A percentile compares a stretch with the other conserved stretches of the same genome.
phyloP scores from a whole-genome alignment of 2,113 vertebrate species.

The Dryoscopus gambensis region DNA sequence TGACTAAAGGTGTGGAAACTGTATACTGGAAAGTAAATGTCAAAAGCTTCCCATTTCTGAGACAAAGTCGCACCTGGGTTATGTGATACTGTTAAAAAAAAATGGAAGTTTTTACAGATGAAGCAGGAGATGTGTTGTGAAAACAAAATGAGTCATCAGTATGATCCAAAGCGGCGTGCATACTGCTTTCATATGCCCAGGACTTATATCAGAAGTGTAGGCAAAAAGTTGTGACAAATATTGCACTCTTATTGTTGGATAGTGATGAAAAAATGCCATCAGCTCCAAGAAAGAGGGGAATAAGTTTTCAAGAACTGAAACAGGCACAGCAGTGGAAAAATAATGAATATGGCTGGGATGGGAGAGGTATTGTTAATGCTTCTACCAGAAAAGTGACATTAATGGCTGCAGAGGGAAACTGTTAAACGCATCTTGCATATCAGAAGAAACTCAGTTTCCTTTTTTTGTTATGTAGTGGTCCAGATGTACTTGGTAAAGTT shows the following conservation, averaged over 20 bases:
- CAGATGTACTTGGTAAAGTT: neutral
- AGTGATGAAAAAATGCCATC: neutral
- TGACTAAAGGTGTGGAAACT: neutral
- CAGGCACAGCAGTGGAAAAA: neutral
- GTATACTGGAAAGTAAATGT: neutral
- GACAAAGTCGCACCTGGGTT: conserved; percentile 5
- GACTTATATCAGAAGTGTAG: neutral
- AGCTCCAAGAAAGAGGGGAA: neutral
- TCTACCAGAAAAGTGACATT: neutral
- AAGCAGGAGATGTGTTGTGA: neutral
- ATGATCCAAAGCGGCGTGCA: neutral
- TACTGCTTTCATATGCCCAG: neutral
- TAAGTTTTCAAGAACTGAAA: neutral
- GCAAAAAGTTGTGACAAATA: neutral
- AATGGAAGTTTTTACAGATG: neutral
- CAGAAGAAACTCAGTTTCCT: neutral
- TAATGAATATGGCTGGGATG: neutral
- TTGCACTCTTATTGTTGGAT: neutral
- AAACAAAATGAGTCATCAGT: neutral
- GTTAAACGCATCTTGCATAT: neutral
- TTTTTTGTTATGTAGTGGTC: neutral
- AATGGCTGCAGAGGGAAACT: neutral
- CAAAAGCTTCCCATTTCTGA: neutral
- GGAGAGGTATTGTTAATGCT: neutral
- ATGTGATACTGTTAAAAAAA: neutral